Percentiles rank a stretch among this genome's conserved stretches.
Evolutionary conservation across 2,113 vertebrate species (phyloP).

Genomic region (Passer domesticus): DNA sequence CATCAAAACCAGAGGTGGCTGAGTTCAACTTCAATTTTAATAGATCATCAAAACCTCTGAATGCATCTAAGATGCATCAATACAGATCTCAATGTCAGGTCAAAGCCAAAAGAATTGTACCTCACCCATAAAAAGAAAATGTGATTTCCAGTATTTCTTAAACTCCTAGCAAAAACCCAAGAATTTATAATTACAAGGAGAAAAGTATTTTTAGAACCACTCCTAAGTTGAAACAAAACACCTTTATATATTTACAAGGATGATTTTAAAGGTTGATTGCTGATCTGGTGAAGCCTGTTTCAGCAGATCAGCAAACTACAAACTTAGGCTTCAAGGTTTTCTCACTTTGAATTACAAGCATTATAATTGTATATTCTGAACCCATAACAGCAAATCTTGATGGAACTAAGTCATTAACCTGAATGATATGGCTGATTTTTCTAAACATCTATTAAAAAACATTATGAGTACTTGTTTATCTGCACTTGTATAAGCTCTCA

Average conservation of each 20-base stretch:
- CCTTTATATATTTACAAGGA: neutral
- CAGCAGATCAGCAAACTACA: neutral
- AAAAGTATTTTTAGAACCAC: neutral
- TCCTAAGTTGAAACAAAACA: neutral
- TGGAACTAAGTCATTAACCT: conserved; percentile 52
- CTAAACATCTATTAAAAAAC: conserved; percentile 46
- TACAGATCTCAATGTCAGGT: neutral
- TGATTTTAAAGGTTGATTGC: neutral
- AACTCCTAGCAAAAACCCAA: neutral
- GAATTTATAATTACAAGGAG: neutral
- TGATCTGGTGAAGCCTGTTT: neutral
- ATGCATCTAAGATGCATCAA: neutral
- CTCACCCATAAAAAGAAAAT: neutral
- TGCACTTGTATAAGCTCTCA: conserved; percentile 18
- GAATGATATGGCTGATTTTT: conserved; percentile 59
- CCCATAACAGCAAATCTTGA: neutral
- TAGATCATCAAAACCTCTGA: neutral
- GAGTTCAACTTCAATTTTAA: neutral
- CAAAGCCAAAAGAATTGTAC: neutral
- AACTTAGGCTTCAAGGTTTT: neutral
- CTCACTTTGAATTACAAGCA: neutral
- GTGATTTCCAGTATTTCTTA: neutral
- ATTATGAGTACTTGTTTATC: conserved; percentile 44
- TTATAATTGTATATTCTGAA: conserved; percentile 27
- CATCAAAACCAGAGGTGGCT: neutral